Evolutionary conservation across 2,797 vertebrate genomes (phyloP).

Genomic region (Distichodus sexfasciatus): DNA sequence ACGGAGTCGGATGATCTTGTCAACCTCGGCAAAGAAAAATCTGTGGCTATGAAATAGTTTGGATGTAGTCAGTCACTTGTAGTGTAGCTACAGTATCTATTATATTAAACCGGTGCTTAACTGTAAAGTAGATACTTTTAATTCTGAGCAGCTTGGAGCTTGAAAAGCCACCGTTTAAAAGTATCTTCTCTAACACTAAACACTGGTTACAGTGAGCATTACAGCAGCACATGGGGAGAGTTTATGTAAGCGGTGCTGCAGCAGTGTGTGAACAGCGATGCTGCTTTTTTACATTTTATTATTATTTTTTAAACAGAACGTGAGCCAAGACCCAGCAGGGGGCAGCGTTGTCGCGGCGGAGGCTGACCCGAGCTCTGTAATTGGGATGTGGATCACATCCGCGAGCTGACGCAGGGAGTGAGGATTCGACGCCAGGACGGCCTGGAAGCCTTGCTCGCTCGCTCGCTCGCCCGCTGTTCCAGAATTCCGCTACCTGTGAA

Average conservation of each 20-base stretch:
- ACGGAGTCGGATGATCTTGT: no score
- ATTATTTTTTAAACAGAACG: not conserved
- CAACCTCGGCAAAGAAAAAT: no score
- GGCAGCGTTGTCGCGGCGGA: slow-evolving; percentile 68
- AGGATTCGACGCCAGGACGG: slow-evolving; percentile 73
- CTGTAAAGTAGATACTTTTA: no score
- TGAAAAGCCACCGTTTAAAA: no score
- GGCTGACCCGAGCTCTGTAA: slow-evolving; percentile 59
- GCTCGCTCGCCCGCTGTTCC: slow-evolving; percentile 12
- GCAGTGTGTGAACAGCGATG: slow-evolving; percentile 27
- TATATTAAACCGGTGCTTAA: no score
- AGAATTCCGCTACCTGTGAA: slow-evolving; percentile 30
- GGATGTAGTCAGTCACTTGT: no score
- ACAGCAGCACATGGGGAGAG: slow-evolving; percentile 25
- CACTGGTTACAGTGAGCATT: slow-evolving; percentile 36
- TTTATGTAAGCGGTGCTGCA: slow-evolving; percentile 51
- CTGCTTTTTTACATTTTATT: no score
- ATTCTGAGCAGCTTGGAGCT: no score
- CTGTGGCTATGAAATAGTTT: no score
- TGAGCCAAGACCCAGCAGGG: slow-evolving; percentile 62
- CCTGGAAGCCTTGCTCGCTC: slow-evolving; percentile 28
- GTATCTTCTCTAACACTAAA: no score
- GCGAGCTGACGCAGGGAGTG: slow-evolving; percentile 66
- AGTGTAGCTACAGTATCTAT: no score
- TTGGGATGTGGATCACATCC: slow-evolving; percentile 80